phyloP scores from a whole-genome alignment of 2,113 vertebrate genomes.

The Trochalopteron elliotii region DNA sequence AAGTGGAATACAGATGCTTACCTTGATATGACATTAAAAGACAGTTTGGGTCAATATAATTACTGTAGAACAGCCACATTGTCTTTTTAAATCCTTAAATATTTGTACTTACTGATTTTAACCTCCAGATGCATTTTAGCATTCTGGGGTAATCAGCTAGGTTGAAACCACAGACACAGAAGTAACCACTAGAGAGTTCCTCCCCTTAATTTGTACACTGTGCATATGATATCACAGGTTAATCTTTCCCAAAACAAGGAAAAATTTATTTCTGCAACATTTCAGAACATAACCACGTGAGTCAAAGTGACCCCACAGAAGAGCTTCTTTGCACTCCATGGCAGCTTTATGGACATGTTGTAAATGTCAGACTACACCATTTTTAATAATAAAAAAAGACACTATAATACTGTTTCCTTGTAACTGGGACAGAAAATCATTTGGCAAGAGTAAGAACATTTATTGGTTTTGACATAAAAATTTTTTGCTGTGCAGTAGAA shows the following conservation, averaged over 20 bases:
- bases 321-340: neutral
- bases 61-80: neutral
- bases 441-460: slow-evolving; percentile 56
- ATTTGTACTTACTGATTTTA: slow-evolving; percentile 46
- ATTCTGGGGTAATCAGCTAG: neutral
- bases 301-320: neutral
- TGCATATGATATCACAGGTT: neutral
- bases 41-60: slow-evolving; percentile 41
- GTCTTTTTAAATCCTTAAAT: neutral
- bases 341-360: slow-evolving; percentile 49
- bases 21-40: slow-evolving; percentile 34
- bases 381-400: slow-evolving; percentile 59
- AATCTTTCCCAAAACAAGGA: neutral
- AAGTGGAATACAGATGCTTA: slow-evolving; percentile 19
- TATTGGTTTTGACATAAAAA: slow-evolving; percentile 67
- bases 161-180: neutral
- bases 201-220: neutral
- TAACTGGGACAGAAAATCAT: slow-evolving; percentile 68
- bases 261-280: neutral
- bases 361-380: slow-evolving; percentile 42
- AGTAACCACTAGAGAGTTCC: neutral
- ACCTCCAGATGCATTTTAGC: neutral
- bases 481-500: slow-evolving; percentile 33
- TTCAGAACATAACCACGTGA: neutral
- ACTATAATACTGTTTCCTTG: slow-evolving; percentile 54